Evolutionary conservation across 2,888 invertebrate genomes (phyloP).

Genomic region (Heliconius hortense): DNA sequence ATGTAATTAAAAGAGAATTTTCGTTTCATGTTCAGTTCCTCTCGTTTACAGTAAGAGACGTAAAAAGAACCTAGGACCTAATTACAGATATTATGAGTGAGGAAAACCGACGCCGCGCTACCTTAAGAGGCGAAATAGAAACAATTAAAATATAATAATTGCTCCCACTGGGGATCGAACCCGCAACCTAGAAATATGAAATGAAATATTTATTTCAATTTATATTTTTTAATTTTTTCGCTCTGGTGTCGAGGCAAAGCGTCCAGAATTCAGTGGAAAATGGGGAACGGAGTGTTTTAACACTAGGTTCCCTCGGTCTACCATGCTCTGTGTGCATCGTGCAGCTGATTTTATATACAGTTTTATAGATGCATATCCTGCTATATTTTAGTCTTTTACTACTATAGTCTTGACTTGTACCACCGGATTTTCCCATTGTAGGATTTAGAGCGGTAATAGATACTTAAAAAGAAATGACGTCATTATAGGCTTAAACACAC

Average conservation of each 20-base stretch:
- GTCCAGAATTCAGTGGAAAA: too few species aligned
- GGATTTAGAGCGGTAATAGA: background rate
- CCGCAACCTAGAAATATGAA: too few species aligned
- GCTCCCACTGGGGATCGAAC: background rate
- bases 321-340: background rate
- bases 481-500: conserved; percentile 2
- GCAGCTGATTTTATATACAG: too few species aligned
- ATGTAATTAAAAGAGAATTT: background rate
- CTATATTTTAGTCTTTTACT: background rate
- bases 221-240: too few species aligned
- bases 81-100: background rate
- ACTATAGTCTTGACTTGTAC: background rate
- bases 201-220: too few species aligned
- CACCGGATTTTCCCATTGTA: background rate
- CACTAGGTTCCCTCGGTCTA: background rate
- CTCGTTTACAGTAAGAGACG: too few species aligned
- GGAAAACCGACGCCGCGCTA: background rate
- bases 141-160: background rate
- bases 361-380: background rate
- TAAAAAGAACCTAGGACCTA: background rate
- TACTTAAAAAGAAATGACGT: conserved; percentile 11
- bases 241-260: too few species aligned
- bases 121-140: background rate
- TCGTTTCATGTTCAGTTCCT: background rate
- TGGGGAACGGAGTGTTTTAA: too few species aligned